phyloP scores from a whole-genome alignment of 2,113 vertebrate genomes.

The Petromus typicus region DNA sequence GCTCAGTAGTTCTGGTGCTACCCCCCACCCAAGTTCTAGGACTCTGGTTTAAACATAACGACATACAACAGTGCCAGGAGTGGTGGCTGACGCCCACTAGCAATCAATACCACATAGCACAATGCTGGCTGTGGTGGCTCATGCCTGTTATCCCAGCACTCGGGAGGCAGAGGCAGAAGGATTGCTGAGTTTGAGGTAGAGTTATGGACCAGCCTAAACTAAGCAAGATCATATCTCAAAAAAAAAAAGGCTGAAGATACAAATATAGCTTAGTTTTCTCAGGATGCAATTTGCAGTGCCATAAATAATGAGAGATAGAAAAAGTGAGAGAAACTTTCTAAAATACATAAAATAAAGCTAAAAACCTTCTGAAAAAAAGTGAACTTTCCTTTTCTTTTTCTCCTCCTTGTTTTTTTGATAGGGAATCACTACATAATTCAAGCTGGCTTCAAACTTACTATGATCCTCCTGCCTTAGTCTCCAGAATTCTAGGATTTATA shows the following conservation, averaged over 20 bases:
- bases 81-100: too few species aligned
- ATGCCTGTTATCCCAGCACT: too few species aligned
- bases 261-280: not conserved
- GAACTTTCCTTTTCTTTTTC: too few species aligned
- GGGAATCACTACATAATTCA: not conserved
- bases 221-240: not conserved
- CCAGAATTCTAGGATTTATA: not conserved
- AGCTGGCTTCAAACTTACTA: not conserved
- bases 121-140: too few species aligned
- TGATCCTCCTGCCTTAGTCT: not conserved
- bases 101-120: too few species aligned
- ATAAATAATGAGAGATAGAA: not conserved
- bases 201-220: too few species aligned
- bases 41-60: too few species aligned
- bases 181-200: too few species aligned
- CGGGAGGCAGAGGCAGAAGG: too few species aligned
- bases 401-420: not conserved
- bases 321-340: not conserved
- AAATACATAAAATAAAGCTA: not conserved
- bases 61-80: too few species aligned
- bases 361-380: fast-evolving
- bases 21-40: too few species aligned
- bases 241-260: not conserved
- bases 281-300: not conserved
- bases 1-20: too few species aligned